Conservation (phyloP, 2,888 invertebrate species). For the Zeuzera pyrina region DNA sequence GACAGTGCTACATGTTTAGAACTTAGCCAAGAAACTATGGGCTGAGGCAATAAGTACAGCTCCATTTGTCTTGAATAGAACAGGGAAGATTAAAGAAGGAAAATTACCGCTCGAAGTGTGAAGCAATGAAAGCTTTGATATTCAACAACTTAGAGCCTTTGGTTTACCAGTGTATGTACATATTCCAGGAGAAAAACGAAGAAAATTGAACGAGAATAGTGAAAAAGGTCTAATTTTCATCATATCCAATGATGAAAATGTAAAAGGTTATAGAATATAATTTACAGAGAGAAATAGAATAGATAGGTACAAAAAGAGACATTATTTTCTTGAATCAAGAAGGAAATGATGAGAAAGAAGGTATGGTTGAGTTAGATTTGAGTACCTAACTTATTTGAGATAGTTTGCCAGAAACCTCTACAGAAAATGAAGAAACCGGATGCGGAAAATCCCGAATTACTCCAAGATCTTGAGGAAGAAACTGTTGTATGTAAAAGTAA, state of each 20-base stretch:
- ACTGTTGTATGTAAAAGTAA: no score
- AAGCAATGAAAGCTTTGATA: slow-evolving; percentile 4
- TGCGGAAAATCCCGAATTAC: no score
- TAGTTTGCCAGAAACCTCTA: no score
- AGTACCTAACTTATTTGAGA: no score
- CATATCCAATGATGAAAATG: slow-evolving; percentile 16
- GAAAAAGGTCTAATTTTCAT: slow-evolving; percentile 17
- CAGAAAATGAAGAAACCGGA: no score
- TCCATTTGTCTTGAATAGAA: slow-evolving; percentile 14
- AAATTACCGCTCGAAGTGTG: slow-evolving; percentile 12
- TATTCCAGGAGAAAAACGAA: slow-evolving; percentile 12
- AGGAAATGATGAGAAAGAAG: not conserved
- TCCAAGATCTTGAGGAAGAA: no score
- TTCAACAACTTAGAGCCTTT: slow-evolving; percentile 5
- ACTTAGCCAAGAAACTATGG: slow-evolving; percentile 14
- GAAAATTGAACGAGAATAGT: slow-evolving; percentile 17
- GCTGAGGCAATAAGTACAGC: slow-evolving; percentile 16
- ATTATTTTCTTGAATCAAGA: slow-evolving; percentile 5
- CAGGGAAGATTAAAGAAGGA: slow-evolving; percentile 5
- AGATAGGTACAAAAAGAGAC: slow-evolving; percentile 9
- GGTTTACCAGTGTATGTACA: slow-evolving; percentile 6
- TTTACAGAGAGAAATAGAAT: slow-evolving; percentile 5
- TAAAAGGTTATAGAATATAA: slow-evolving; percentile 7
- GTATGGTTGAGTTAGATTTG: no score
- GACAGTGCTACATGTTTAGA: slow-evolving; percentile 10